Percentiles rank a stretch among this genome's conserved stretches.
Conservation (phyloP, 2,113 vertebrate species). For the Rhombomys opimus region DNA sequence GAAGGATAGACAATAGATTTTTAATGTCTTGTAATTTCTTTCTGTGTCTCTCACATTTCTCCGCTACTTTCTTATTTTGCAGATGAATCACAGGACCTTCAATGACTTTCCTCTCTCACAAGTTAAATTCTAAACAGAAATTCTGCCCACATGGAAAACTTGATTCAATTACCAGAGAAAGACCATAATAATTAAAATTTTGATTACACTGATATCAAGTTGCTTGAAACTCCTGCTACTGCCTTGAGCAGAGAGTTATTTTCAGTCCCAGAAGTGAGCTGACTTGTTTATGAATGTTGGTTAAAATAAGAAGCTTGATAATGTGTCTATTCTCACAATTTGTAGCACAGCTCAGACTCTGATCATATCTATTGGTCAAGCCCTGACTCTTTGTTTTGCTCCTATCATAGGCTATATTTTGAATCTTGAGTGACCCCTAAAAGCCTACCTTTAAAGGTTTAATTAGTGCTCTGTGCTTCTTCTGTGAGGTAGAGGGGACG, state of each 20-base stretch:
- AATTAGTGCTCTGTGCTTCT: no score
- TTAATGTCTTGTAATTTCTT: constrained; percentile 75
- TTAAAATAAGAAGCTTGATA: background rate
- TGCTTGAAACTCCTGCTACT: background rate
- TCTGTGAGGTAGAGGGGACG: background rate
- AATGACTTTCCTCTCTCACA: constrained; percentile 27
- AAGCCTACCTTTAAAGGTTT: background rate
- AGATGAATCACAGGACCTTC: constrained; percentile 52
- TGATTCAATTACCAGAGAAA: constrained; percentile 53
- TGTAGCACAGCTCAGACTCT: background rate
- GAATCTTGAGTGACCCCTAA: no score
- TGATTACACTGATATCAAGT: constrained; percentile 29
- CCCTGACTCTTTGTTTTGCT: background rate
- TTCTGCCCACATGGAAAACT: constrained; percentile 37
- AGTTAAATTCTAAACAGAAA: constrained; percentile 67
- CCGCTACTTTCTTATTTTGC: constrained; percentile 62
- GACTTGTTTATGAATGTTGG: background rate
- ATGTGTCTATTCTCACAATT: background rate
- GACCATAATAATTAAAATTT: constrained; percentile 64
- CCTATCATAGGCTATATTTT: background rate
- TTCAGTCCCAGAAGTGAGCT: background rate
- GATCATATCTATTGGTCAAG: background rate
- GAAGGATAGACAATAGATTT: constrained; percentile 73
- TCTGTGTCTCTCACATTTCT: constrained; percentile 58
- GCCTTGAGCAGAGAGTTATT: background rate